These are phyloP conservation scores for Psophia crepitans DNA, from an alignment of 2,113 vertebrate species.

Conservation along the genomic window DNA sequence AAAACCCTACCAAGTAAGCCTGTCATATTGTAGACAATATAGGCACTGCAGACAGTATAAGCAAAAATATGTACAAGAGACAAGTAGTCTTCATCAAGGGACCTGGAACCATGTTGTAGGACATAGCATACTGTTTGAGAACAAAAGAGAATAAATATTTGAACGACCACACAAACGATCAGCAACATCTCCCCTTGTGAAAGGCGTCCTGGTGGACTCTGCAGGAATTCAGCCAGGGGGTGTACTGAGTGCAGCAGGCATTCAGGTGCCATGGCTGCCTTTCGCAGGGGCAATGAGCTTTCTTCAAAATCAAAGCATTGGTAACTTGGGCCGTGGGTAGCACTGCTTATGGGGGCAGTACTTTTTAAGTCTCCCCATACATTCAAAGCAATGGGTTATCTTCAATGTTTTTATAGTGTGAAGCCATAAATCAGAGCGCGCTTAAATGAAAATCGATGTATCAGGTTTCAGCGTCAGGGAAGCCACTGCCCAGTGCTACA, in stretches of 20 bases:
- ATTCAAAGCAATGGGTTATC: neutral
- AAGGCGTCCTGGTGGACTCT: neutral
- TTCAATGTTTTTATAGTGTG: neutral
- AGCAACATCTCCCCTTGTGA: neutral
- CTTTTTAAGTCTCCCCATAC: neutral
- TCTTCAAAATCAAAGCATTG: neutral
- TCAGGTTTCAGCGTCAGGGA: neutral
- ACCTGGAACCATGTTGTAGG: neutral
- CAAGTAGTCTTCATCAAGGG: neutral
- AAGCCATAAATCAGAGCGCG: neutral
- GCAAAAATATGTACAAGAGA: neutral
- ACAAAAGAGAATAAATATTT: neutral
- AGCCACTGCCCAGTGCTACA: neutral
- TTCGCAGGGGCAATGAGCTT: neutral
- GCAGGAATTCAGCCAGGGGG: accelerated
- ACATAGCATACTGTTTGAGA: neutral
- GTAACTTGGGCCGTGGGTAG: neutral
- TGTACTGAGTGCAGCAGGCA: neutral
- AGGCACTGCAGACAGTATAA: neutral
- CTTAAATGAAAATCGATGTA: neutral
- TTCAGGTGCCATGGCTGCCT: neutral
- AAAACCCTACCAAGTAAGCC: neutral
- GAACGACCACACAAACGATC: neutral
- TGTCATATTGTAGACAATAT: neutral
- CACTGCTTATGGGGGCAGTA: neutral